Evolutionary conservation across 1,140 invertebrate genomes (phyloP), one percentile per base, ranked within the genome.

Genomic region (Bombus pyrosoma): DNA sequence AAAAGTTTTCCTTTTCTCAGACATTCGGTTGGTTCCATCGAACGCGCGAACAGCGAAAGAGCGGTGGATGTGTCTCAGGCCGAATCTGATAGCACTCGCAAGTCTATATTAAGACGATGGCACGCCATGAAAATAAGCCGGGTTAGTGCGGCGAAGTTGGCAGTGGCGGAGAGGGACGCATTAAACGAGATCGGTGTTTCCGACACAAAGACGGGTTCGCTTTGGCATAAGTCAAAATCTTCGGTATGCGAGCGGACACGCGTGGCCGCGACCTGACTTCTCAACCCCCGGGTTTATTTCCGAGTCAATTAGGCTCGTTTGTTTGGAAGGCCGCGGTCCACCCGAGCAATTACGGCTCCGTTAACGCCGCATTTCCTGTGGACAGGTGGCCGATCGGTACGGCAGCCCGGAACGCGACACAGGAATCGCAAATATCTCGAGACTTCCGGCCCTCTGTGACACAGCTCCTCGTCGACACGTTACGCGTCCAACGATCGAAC

Each of bases 191-290:
- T n/a, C 37, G 47, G 62, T 39, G 69, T 90, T 78, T 64, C 89
- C 91, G 92, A 93, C 93, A 95, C 93, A 93, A 95, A 94, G 94
- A 93, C 91, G 83, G 81, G 91, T 94, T 95, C 94, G 93, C 93
- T 95, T 95, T 94, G 92, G 94, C 93, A 94, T 95, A 94, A 94
- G 93, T 95, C 93, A 94, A 95, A 95, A 95, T 91, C 91, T 92
- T 92, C 91, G 91, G 89, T 92, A 93, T 92, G 92, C 88, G 75
- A 59, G 57, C 84, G 90, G 90, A 91, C 89, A 93, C 92, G 64
- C 82, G 82, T 86, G 79, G 82, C 78, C 72, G 32, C 47, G 57
- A 62, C 34, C 62, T 68, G 73, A 71, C 72, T 43, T 53, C 64
- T 32, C 32, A 18, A n/a, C 39, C 57, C 81, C 91, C 84, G 18